These are phyloP conservation scores for Meriones unguiculatus DNA, from an alignment of 2,113 vertebrate species.

Conservation along the genomic window DNA sequence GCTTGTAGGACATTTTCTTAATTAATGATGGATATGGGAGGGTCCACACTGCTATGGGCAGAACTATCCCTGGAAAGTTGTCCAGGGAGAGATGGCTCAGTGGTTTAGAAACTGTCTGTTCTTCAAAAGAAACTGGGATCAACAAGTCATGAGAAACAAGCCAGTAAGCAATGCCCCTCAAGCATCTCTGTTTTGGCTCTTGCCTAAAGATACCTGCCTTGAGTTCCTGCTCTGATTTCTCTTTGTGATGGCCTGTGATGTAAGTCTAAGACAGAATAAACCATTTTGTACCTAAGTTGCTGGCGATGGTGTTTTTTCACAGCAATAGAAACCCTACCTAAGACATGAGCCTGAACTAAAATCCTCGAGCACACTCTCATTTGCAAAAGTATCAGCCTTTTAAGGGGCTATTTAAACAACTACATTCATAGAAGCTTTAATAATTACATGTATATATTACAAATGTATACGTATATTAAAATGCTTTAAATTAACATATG, in stretches of 20 bases:
- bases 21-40: background rate
- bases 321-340: background rate
- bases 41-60: background rate
- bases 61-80: too few species aligned
- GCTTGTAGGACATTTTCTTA: background rate
- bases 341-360: slow-evolving; percentile 44
- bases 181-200: background rate
- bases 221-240: background rate
- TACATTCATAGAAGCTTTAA: background rate
- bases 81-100: background rate
- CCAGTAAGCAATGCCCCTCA: background rate
- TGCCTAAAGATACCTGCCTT: background rate
- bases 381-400: background rate
- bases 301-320: too few species aligned
- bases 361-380: slow-evolving; percentile 5
- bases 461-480: too few species aligned
- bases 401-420: slow-evolving; percentile 48
- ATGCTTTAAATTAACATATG: slow-evolving; percentile 23
- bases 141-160: background rate
- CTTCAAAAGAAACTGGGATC: too few species aligned
- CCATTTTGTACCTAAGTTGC: background rate
- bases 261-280: background rate
- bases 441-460: background rate
- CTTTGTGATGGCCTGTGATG: background rate
- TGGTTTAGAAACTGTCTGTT: too few species aligned